phyloP scores from a whole-genome alignment of 1,140 invertebrate genomes.

The Scaptomyza pallida region DNA sequence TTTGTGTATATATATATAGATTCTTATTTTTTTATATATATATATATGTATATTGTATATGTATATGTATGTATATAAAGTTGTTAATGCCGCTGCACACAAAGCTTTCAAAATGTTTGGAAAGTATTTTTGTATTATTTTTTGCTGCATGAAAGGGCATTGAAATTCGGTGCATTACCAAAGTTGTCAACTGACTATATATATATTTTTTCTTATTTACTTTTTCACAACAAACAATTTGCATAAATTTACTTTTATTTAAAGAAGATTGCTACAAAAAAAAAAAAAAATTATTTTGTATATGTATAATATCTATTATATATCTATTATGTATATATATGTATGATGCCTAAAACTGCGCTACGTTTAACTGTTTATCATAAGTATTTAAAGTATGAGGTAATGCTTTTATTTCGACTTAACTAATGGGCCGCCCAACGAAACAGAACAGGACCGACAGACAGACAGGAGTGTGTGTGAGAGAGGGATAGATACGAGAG shows the following conservation, averaged over 20 bases:
- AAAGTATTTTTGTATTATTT: not conserved
- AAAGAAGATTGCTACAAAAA: constrained; percentile 25
- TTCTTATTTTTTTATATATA: constrained; percentile 21
- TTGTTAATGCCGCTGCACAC: not conserved
- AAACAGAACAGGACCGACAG: no score
- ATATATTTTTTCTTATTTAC: no score
- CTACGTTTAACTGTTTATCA: constrained; percentile 66
- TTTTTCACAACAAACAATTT: constrained; percentile 29
- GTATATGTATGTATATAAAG: constrained; percentile 18
- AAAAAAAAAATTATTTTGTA: constrained; percentile 3
- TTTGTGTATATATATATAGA: constrained; percentile 15
- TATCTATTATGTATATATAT: constrained; percentile 24
- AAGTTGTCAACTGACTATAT: not conserved
- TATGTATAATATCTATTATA: constrained; percentile 11
- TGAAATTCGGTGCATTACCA: constrained; percentile 1
- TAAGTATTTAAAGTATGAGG: constrained; percentile 81
- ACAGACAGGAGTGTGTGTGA: no score
- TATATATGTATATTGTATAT: not conserved
- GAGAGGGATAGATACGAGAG: no score
- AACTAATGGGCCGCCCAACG: constrained; percentile 31
- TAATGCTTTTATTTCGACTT: constrained; percentile 78
- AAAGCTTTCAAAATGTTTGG: no score
- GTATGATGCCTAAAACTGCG: constrained; percentile 34
- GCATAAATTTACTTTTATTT: constrained; percentile 23
- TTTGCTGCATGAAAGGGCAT: not conserved